Evolutionary conservation across 2,113 vertebrate species (phyloP).

Genomic region (Jacana jacana): DNA sequence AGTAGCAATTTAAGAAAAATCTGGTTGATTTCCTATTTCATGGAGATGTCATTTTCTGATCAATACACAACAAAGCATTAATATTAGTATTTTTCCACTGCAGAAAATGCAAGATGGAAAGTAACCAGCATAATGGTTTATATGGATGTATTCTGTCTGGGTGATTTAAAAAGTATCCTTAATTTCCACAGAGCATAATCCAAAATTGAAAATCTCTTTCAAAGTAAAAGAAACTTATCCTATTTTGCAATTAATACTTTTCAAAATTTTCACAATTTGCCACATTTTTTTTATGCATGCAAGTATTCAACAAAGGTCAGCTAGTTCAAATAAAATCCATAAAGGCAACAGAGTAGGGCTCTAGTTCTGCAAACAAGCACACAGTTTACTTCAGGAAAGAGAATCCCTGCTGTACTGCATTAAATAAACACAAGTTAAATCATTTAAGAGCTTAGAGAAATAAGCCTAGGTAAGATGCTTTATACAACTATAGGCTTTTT

Average conservation of each 20-base stretch:
- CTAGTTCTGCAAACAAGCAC: not conserved
- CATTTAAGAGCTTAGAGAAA: not conserved
- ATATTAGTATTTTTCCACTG: not conserved
- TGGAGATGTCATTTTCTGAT: not conserved
- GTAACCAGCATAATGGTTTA: not conserved
- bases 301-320: not conserved
- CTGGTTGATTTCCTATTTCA: not conserved
- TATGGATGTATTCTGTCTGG: not conserved
- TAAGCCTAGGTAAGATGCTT: not conserved
- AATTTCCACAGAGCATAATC: not conserved
- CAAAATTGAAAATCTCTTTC: not conserved
- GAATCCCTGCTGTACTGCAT: not conserved
- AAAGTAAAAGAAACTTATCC: not conserved
- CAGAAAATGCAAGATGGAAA: not conserved
- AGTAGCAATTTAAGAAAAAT: not conserved
- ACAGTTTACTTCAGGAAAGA: not conserved
- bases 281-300: not conserved
- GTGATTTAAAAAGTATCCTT: not conserved
- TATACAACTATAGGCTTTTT: not conserved
- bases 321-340: not conserved
- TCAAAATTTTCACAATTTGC: not conserved
- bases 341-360: not conserved
- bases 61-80: not conserved
- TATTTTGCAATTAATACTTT: not conserved
- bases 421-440: not conserved